Percentiles rank a stretch among this genome's conserved stretches.
Conservation (phyloP, 2,113 vertebrate genomes). For the Paradoxurus hermaphroditus region DNA sequence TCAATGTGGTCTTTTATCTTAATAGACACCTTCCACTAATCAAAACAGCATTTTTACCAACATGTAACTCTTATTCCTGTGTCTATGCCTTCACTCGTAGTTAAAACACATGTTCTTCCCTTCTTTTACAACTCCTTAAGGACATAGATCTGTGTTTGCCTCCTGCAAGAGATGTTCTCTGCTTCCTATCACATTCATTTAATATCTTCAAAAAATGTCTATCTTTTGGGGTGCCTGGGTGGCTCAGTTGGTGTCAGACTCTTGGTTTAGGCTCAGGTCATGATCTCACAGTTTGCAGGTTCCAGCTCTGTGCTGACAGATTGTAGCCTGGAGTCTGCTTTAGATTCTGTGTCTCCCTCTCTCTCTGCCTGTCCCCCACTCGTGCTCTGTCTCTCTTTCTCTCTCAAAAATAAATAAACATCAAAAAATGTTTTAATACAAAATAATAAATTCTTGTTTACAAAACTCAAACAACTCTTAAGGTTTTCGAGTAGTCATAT, state of each 20-base stretch:
- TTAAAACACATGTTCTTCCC: neutral
- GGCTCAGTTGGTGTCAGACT: too few species aligned
- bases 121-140: neutral
- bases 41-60: neutral
- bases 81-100: neutral
- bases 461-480: neutral
- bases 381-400: too few species aligned
- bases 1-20: neutral
- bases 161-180: neutral
- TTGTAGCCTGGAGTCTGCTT: too few species aligned
- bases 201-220: neutral
- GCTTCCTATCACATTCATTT: neutral
- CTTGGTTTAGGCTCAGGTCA: too few species aligned
- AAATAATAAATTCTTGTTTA: neutral
- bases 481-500: neutral
- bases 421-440: too few species aligned
- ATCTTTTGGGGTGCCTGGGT: neutral
- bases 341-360: too few species aligned
- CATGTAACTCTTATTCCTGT: neutral
- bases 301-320: too few species aligned
- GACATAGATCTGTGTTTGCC: neutral
- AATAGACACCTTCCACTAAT: neutral
- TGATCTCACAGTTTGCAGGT: too few species aligned
- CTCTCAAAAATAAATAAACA: too few species aligned
- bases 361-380: too few species aligned